phyloP scores from a whole-genome alignment of 2,113 vertebrate genomes.

The Phalacrocorax carbo region DNA sequence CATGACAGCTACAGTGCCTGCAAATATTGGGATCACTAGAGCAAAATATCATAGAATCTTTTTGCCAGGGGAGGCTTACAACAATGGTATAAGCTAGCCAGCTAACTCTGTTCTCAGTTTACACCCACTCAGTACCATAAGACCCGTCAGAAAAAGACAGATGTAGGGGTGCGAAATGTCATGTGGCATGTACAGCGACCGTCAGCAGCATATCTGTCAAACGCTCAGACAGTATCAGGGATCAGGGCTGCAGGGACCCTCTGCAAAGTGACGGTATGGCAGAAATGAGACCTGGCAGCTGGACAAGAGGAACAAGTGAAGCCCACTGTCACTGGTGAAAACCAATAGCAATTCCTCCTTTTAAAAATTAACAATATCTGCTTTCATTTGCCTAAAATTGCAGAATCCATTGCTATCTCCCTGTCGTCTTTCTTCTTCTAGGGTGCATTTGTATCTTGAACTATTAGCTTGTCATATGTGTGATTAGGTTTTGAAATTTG shows the following conservation, averaged over 20 bases:
- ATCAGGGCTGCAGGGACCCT: not conserved
- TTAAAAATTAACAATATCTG: not conserved
- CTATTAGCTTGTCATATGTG: conserved; percentile 38
- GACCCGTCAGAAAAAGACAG: conserved; percentile 19
- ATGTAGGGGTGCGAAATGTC: conserved; percentile 25
- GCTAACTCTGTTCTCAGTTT: not conserved
- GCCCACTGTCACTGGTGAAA: not conserved
- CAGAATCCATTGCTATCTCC: not conserved
- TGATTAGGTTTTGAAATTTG: conserved; percentile 62
- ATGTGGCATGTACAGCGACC: not conserved
- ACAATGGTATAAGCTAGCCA: not conserved
- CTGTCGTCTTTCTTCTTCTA: not conserved
- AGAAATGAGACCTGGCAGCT: not conserved
- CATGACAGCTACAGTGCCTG: not conserved
- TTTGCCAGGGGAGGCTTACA: not conserved
- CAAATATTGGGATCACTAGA: not conserved
- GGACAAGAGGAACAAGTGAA: not conserved
- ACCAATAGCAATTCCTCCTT: not conserved
- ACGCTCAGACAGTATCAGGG: not conserved
- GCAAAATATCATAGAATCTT: not conserved
- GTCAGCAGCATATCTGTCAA: not conserved
- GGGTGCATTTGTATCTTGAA: not conserved
- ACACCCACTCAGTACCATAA: conserved; percentile 5
- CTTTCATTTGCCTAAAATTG: not conserved
- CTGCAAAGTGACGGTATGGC: not conserved